Base-by-base conservation (phyloP, 2,113 vertebrate species). In the Chloebia gouldiae region DNA sequence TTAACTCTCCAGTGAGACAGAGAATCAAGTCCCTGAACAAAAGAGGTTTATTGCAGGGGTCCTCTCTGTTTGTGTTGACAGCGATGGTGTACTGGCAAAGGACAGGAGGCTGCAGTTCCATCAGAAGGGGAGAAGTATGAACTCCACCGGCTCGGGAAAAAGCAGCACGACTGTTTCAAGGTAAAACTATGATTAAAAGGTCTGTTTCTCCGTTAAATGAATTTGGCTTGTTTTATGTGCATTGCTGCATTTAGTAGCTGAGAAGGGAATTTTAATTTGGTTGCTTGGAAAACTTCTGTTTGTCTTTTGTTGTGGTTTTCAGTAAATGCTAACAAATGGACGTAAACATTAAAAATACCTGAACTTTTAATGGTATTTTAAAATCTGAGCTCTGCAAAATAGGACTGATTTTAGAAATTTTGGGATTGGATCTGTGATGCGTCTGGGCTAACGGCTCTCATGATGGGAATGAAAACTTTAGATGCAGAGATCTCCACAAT, bases 141-240 rank as follows among this genome's bases (percentile, higher is more conserved):
- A 99, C 97, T 99, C 99, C 15, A 99, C 99, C 3, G 99, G 99
- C 50, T 99, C 99, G 66, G 99, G 99, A 66, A 99, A 99, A 95
- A 99, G 99, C 98, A 99, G 98, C 68, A 97, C 98, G 6, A 99
- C 98, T 7, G 98, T 99, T 80, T 99, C 99, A 97, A 99, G 99
- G 99, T 99, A 96, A 98, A 95, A 13, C 37, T 84, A 2, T 81
- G 39, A 23, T 84, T 49, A 77, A 63, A 93, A 93, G 82, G 76
- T 85, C 53, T 95, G 47, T 68, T 88, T 54, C 51, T 89, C 50
- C 76, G 40, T 84, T 81, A 85, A 64, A 82, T 45, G 61, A 51
- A 49, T 37, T 86, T 88, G 79, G 60, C 82, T 92, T 92, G 45
- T 71, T 93, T 92, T 64, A 42, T 64, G 61, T 88, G 79, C 56